Evolutionary conservation across 2,888 invertebrate species (phyloP), one percentile per base, ranked within the genome.

Genomic region (Napeogenes sylphis): DNA sequence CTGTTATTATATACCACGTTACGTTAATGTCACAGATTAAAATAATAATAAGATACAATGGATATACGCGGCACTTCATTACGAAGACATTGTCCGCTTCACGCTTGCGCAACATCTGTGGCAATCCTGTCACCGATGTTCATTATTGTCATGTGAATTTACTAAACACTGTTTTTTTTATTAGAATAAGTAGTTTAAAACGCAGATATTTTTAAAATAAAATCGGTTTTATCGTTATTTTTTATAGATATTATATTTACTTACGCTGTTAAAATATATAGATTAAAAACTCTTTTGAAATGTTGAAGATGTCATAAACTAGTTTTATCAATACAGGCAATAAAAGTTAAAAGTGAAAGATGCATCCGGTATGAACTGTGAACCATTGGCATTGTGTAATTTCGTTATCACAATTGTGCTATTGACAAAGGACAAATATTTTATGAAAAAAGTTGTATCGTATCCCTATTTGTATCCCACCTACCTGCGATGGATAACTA

Each of bases 31-130:
- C 30, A 51, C 12, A 30, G 30, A 30, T 51, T 51, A 51, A 30
- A 51, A 51, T 51, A 51, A 47, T 47, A 47, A 47, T 14, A 21
- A 21, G 21, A 51, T 51, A 30, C 30, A 56, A 56, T 70, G 45
- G 47, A 56, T 58, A 67, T 72, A 66, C 69, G 70, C 63, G 67
- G 67, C 68, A 64, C 69, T 70, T 68, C 71, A 69, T 73, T 68
- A 66, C 57, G 59, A 59, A 58, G 69, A 73, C 72, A 75, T 76
- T 76, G 78, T 76, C 62, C 66, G 66, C 64, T 70, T 73, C 71
- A 66, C 67, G 67, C 68, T 79, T 80, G 75, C 75, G 73, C 77
- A 78, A 81, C 80, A 78, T 78, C 75, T 80, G 79, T 72, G 75
- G 68, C 74, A 76, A 75, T 74, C 71, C 66, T 67, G 67, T 62